Base-by-base conservation (phyloP, 2,113 vertebrate species). In the Callopanchax toddi region DNA sequence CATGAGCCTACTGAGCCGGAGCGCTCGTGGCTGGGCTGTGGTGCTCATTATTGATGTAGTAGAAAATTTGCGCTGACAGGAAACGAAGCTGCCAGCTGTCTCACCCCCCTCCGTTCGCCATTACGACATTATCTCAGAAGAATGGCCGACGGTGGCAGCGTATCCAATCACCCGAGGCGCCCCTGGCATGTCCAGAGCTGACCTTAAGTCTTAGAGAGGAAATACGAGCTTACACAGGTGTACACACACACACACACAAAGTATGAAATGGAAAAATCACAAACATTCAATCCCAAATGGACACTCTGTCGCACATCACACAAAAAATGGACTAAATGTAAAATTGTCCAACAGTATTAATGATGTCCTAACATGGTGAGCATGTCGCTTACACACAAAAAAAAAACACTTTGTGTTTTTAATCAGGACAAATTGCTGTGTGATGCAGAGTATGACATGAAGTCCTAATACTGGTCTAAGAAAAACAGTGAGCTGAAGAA, bases 1-100 rank as follows among this genome's bases (percentile, higher is more conserved):
- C 58, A 70, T 74, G 70, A 32, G 66, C 71, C 60, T 25, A 79
- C 75, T 86, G 86, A 88, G 88, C 78, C 54, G 10, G 73, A 17
- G 77, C 32, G 71, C 67, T 82, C 81, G 62, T 80, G 74, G 77
- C 87, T 81, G 68, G 66, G 76, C 82, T 78, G 69, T 76, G 79
- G 81, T 74, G 44, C 77, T 85, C 84, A 78, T 87, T 91, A 88
- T 85, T 91, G 89, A 89, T 89, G 84, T 89, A 67, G 85, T 78
- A 86, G 82, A 86, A 89, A 87, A 91, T 87, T 68, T 86, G 87
- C 40, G 60, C 32, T 64, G 89, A 91, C 88, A 88, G 88, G 75
- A 87, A 87, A 88, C 57, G 69, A 84, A 81, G 85, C 83, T 85
- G 88, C 89, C 90, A 90, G 90, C 85, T 87, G 86, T 82, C 81